These are phyloP conservation scores for Solenopsis invicta DNA, from an alignment of 1,140 invertebrate genomes.

Conservation along the genomic window DNA sequence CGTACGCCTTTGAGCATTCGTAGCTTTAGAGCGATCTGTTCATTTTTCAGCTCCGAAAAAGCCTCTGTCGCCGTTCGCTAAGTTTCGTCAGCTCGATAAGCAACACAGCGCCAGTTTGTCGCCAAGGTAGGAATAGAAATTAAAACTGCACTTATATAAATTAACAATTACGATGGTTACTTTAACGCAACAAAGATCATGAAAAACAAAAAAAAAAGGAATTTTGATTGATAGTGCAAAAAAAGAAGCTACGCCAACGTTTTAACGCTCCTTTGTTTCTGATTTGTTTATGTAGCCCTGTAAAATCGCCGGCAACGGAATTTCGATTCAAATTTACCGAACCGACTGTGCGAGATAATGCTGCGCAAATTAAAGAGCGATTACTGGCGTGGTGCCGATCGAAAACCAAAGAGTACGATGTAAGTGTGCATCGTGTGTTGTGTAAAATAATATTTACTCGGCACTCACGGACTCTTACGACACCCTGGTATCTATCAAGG, in stretches of 20 bases:
- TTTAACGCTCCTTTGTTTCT: background rate
- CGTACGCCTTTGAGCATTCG: background rate
- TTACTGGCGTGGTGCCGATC: slow-evolving; percentile 98
- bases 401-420: slow-evolving; percentile 98
- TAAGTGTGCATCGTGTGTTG: slow-evolving; percentile 83
- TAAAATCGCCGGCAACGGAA: slow-evolving; percentile 84
- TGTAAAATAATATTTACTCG: background rate
- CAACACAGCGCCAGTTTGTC: slow-evolving; percentile 91
- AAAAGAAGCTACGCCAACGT: no score
- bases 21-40: slow-evolving; percentile 32
- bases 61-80: slow-evolving; percentile 94
- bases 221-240: background rate
- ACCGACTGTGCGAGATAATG: slow-evolving; percentile 94
- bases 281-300: slow-evolving; percentile 77
- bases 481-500: background rate
- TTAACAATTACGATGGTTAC: background rate
- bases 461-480: background rate
- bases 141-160: background rate
- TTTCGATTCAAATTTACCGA: slow-evolving; percentile 95
- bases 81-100: slow-evolving; percentile 96
- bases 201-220: no score
- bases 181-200: background rate
- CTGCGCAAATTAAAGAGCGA: slow-evolving; percentile 97
- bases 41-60: slow-evolving; percentile 89
- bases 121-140: slow-evolving; percentile 89